Percentiles rank a stretch among this genome's conserved stretches.
These are phyloP conservation scores for Cepphus grylle DNA, from an alignment of 2,113 vertebrate species.

Conservation along the genomic window DNA sequence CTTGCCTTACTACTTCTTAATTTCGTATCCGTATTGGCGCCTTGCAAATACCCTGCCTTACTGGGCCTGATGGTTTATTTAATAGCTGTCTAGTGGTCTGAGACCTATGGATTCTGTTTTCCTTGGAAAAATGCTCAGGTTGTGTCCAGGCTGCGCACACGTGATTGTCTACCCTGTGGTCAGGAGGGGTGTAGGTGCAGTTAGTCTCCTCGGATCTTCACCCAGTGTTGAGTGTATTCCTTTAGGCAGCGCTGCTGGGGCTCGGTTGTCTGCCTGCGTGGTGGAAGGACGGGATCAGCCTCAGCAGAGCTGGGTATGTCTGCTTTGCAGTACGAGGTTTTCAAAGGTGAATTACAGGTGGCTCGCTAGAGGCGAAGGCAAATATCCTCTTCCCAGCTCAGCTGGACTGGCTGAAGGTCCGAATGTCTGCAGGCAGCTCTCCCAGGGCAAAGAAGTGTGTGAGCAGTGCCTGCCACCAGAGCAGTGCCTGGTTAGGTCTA, in stretches of 20 bases:
- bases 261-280: accelerated
- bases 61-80: neutral
- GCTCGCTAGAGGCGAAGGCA: neutral
- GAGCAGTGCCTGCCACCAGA: neutral
- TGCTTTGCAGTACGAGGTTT: neutral
- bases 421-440: neutral
- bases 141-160: neutral
- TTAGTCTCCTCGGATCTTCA: neutral
- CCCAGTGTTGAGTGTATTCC: neutral
- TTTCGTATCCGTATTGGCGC: accelerated
- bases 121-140: neutral
- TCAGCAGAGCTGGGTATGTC: neutral
- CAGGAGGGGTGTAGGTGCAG: neutral
- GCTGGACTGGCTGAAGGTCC: neutral
- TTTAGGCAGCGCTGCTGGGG: neutral
- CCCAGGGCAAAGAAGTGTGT: neutral
- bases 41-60: neutral
- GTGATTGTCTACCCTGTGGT: neutral
- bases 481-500: neutral
- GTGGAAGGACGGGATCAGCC: neutral
- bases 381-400: neutral
- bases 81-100: neutral
- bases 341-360: neutral
- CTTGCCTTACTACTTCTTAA: accelerated
- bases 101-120: neutral